phyloP scores from a whole-genome alignment of 1,140 invertebrate species.

The Ptiloglossa arizonensis region DNA sequence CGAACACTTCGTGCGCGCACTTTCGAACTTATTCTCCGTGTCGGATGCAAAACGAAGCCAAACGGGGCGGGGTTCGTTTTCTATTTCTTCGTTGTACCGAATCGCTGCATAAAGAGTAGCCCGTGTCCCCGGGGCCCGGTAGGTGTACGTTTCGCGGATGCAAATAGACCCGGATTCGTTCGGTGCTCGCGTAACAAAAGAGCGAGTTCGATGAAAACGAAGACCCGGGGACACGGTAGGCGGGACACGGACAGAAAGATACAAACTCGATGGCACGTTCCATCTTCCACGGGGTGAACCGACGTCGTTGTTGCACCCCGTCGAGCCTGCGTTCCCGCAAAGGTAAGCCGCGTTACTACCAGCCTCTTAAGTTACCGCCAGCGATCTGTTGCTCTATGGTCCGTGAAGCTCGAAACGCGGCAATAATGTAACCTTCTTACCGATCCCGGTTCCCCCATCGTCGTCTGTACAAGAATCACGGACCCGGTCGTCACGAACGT shows the following conservation, averaged over 20 bases:
- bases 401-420: constrained; percentile 71
- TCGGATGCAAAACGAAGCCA: background rate
- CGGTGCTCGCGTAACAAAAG: constrained; percentile 13
- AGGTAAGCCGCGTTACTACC: constrained; percentile 56
- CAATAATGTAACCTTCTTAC: constrained; percentile 76
- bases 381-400: constrained; percentile 69
- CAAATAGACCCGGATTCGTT: constrained; percentile 31
- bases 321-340: constrained; percentile 15
- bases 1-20: too few species aligned
- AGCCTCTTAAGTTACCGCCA: constrained; percentile 67
- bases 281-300: background rate
- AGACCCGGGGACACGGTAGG: too few species aligned
- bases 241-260: background rate
- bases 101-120: too few species aligned
- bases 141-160: background rate
- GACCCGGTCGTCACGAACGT: constrained; percentile 52
- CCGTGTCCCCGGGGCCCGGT: too few species aligned
- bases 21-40: too few species aligned
- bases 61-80: background rate
- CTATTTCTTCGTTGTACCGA: too few species aligned
- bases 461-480: constrained; percentile 60
- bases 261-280: constrained; percentile 6
- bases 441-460: constrained; percentile 43
- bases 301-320: constrained; percentile 20
- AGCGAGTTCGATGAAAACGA: constrained; percentile 12